phyloP scores from a whole-genome alignment of 2,888 invertebrate species.

The Schizaphis graminum region DNA sequence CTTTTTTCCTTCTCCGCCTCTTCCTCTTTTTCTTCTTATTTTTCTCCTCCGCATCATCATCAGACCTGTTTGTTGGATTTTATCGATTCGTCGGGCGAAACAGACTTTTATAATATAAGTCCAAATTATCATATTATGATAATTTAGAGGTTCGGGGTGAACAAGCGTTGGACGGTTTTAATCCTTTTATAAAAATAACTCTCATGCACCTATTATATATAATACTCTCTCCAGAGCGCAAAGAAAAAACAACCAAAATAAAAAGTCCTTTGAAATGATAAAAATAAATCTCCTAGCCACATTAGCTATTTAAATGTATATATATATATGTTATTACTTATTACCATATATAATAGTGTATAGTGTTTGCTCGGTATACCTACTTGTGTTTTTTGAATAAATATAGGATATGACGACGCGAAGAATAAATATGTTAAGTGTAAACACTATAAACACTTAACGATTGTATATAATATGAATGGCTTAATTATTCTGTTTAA shows the following conservation, averaged over 20 bases:
- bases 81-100: neutral
- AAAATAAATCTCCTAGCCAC: neutral
- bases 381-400: neutral
- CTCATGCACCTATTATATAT: no score
- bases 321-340: neutral
- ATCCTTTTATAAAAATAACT: constrained; percentile 15
- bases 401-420: neutral
- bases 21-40: neutral
- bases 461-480: neutral
- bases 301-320: neutral
- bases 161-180: neutral
- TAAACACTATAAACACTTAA: neutral
- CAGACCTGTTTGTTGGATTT: neutral
- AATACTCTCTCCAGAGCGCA: neutral
- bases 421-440: neutral
- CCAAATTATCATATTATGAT: neutral
- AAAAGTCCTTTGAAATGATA: neutral
- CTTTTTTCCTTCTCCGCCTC: neutral
- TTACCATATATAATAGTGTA: neutral
- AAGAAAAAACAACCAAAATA: neutral
- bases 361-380: neutral
- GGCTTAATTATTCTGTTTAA: neutral
- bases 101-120: neutral
- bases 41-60: neutral
- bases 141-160: neutral